Evolutionary conservation across 2,797 vertebrate genomes (phyloP), one percentile per base, ranked within the genome.

Genomic region (Ceryle rudis): DNA sequence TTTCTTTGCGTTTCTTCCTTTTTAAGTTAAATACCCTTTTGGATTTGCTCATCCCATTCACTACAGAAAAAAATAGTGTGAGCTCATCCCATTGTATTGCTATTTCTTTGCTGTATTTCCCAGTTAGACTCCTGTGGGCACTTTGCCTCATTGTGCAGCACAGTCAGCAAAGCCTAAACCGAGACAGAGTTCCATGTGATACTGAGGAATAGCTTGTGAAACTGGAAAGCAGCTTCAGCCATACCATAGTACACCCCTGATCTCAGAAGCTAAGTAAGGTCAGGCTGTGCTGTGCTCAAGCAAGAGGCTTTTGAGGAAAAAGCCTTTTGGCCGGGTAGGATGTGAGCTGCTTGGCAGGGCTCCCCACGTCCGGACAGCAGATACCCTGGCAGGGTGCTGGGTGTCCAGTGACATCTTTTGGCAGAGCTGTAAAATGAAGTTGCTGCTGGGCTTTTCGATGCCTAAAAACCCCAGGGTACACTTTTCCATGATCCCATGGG

Each of bases 391-490:
- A 82, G n/a, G 64, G 84, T 39, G 29, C 69, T 89, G 69, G 82
- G 20, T 37, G 64, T 54, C 49, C 69, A 15, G 72, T 28, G 72
- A 90, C 87, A 86, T 64, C 58, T 89, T 94, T 89, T 93, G 93
- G 93, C 23, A 37, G 60, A 86, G 69, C 44, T 49, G 49, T 18
- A 83, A 80, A 78, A 51, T 70, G 71, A 85, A 92, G 49, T 12
- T 58, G 11, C 8, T 81, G 39, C n/a, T 61, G 55, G 71, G 46
- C 2, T 1, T 13, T 20, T 5, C 0, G 4, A 35, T 23, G 29
- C 35, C 29, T 22, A 29, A 35, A 72, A 60, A 25, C 6, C 37
- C 26, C 29, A 28, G 2, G 5, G 28, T 35, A 5, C 11, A 2
- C 67, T 60, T 60, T 58, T 26, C 46, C 13, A 2, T 20, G 17